Conservation (phyloP, 2,888 invertebrate species). For the Pristionchus maxplancki region DNA sequence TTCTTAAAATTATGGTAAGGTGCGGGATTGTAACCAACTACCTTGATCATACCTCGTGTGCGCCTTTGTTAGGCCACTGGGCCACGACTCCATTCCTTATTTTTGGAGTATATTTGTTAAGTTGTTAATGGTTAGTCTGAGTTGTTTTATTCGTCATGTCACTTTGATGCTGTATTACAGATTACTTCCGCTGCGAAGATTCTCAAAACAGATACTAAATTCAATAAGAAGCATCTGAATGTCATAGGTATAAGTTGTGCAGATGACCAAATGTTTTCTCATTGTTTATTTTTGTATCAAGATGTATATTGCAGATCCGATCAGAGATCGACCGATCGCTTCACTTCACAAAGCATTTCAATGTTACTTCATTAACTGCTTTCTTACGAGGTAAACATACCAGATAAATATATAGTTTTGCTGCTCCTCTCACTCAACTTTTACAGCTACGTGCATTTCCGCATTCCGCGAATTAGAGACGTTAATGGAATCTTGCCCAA, state of each 20-base stretch:
- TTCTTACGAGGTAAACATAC: slow-evolving; percentile 50
- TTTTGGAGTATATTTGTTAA: too few relatives aligned
- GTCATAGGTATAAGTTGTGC: slow-evolving; percentile 18
- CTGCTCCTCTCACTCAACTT: background rate
- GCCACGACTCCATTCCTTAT: too few relatives aligned
- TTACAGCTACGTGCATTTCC: slow-evolving; percentile 31
- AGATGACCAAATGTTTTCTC: too few relatives aligned
- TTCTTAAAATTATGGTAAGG: too few relatives aligned
- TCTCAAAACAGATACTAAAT: slow-evolving; percentile 16
- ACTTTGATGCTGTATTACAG: background rate
- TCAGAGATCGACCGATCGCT: slow-evolving; percentile 58
- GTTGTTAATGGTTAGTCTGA: too few relatives aligned
- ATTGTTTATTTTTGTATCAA: too few relatives aligned
- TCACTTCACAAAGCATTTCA: slow-evolving; percentile 58
- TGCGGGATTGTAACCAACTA: too few relatives aligned
- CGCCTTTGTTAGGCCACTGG: too few relatives aligned
- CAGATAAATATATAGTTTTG: background rate
- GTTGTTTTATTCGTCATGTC: too few relatives aligned
- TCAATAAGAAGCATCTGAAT: slow-evolving; percentile 43
- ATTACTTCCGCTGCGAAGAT: background rate
- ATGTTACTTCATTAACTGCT: slow-evolving; percentile 63
- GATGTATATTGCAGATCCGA: slow-evolving; percentile 55
- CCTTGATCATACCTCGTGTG: too few relatives aligned
- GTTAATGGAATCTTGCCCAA: background rate
- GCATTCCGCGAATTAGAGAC: background rate